Percentiles rank a stretch among this genome's conserved stretches.
Evolutionary conservation across 1,140 invertebrate species (phyloP).

Genomic region (Mycetomoellerius zeteki): DNA sequence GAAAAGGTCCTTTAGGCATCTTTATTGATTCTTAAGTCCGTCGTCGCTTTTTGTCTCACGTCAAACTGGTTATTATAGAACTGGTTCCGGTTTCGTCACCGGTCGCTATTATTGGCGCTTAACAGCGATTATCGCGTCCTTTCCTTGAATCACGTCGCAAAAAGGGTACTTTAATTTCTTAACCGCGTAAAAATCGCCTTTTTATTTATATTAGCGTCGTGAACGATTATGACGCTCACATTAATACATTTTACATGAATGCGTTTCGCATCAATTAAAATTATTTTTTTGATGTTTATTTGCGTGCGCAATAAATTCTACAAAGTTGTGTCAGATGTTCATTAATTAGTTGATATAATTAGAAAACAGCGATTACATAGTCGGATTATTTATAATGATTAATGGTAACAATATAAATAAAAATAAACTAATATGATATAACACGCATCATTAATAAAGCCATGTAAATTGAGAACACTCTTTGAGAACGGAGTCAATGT

Average conservation of each 20-base stretch:
- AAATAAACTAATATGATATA: neutral
- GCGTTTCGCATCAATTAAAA: neutral
- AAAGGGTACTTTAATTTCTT: constrained; percentile 56
- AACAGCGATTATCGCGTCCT: constrained; percentile 64
- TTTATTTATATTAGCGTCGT: constrained; percentile 17
- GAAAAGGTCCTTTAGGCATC: constrained; percentile 44
- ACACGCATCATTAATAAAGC: neutral
- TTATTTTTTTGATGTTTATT: neutral
- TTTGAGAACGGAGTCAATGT: neutral
- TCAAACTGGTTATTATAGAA: constrained; percentile 70
- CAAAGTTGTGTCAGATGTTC: neutral
- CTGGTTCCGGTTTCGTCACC: constrained; percentile 69
- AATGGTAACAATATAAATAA: neutral
- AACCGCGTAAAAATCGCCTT: constrained; percentile 46
- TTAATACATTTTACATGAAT: neutral
- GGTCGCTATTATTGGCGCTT: constrained; percentile 59
- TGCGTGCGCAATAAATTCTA: neutral
- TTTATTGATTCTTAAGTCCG: constrained; percentile 67
- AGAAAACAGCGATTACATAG: neutral
- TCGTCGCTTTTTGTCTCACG: constrained; percentile 54
- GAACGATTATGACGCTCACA: neutral
- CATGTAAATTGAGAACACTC: constrained; percentile 10
- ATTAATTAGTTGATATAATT: neutral
- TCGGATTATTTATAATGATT: constrained; percentile 19
- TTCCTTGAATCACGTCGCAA: constrained; percentile 35